Evolutionary conservation across 2,797 vertebrate species (phyloP).

Genomic region (Crenuchus spilurus): DNA sequence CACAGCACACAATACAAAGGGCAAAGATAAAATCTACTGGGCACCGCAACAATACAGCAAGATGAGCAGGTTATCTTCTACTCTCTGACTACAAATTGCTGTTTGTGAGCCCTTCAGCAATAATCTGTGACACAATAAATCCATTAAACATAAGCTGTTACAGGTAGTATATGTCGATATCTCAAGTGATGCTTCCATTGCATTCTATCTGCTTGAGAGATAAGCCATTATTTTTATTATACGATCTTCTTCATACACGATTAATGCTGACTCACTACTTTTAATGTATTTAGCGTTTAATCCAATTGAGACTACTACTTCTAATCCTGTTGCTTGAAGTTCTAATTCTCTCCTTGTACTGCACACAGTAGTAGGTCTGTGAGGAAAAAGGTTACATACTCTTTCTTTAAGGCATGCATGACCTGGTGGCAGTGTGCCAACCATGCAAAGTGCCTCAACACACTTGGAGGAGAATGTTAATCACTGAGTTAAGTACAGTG

Average conservation of each 20-base stretch:
- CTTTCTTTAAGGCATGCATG: background rate
- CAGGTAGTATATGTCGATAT: background rate
- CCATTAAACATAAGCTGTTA: constrained; percentile 18
- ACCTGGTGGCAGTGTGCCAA: background rate
- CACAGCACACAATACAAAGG: background rate
- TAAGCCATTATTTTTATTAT: background rate
- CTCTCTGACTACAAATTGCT: background rate
- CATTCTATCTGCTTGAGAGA: background rate
- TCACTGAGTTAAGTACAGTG: background rate
- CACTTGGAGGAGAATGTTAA: background rate
- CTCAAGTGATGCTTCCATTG: background rate
- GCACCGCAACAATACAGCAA: background rate
- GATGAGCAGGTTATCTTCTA: background rate
- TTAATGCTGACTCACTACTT: background rate
- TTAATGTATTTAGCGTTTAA: constrained; percentile 1
- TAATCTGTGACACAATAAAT: constrained; percentile 14
- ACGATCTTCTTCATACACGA: background rate
- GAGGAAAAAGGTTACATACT: background rate
- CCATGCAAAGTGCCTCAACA: background rate
- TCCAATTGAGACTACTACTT: background rate
- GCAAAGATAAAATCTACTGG: constrained; percentile 14
- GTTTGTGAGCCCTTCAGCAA: background rate
- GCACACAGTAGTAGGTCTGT: background rate
- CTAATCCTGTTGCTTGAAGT: background rate
- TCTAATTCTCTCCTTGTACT: background rate